A percentile compares a stretch with the other conserved stretches of the same genome.
phyloP scores from a whole-genome alignment of 2,888 invertebrate species.

The Villa cingulata region DNA sequence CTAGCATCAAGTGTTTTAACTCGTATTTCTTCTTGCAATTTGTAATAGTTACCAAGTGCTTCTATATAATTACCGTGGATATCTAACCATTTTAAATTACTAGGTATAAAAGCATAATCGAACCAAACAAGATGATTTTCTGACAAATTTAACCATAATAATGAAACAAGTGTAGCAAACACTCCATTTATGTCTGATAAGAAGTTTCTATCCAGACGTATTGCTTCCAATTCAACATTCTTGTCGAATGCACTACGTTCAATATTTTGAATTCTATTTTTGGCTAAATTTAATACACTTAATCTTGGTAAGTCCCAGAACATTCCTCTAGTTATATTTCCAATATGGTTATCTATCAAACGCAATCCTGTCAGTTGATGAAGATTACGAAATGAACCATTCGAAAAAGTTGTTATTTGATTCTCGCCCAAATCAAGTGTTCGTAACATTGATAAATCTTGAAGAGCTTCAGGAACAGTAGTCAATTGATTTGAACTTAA shows the following conservation, averaged over 20 bases:
- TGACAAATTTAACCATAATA: conserved; percentile 77
- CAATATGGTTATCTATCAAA: conserved; percentile 80
- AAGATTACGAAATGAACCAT: conserved; percentile 70
- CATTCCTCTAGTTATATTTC: conserved; percentile 73
- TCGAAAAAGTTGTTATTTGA: conserved; percentile 67
- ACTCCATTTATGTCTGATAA: conserved; percentile 81
- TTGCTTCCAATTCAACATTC: conserved; percentile 70
- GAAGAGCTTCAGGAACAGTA: conserved; percentile 68
- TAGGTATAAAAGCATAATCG: conserved; percentile 83
- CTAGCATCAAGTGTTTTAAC: conserved; percentile 84
- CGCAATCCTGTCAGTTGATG: conserved; percentile 76
- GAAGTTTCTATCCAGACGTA: conserved; percentile 77
- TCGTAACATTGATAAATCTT: conserved; percentile 68
- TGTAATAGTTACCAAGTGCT: conserved; percentile 77
- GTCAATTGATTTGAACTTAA: conserved; percentile 74
- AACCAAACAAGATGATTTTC: conserved; percentile 88
- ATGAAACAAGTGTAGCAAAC: conserved; percentile 67
- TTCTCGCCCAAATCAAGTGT: conserved; percentile 87
- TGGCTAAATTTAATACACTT: conserved; percentile 76
- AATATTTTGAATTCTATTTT: conserved; percentile 77
- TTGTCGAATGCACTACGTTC: conserved; percentile 73
- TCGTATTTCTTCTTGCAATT: conserved; percentile 65
- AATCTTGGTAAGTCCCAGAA: conserved; percentile 73
- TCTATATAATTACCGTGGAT: conserved; percentile 83
- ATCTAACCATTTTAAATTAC: conserved; percentile 79